Evolutionary conservation across 2,888 invertebrate genomes (phyloP).

Genomic region (Hydraecia micacea): DNA sequence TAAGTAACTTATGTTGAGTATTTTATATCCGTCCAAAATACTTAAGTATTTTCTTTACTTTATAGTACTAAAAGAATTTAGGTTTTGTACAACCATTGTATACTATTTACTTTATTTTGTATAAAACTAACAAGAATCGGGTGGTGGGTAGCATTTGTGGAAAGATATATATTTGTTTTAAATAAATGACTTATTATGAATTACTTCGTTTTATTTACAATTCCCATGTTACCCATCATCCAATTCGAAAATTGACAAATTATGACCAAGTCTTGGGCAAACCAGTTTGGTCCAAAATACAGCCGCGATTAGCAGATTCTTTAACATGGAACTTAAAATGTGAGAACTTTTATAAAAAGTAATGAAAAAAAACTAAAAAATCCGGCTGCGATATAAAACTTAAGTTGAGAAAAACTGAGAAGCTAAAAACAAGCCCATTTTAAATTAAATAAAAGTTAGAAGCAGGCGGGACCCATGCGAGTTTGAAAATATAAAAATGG

Average conservation of each 20-base stretch:
- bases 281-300: neutral
- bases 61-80: constrained; percentile 39
- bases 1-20: constrained; percentile 11
- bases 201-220: constrained; percentile 80
- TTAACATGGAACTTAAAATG: neutral
- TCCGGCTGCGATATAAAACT: no score
- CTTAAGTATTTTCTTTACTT: constrained; percentile 36
- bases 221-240: constrained; percentile 83
- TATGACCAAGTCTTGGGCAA: neutral
- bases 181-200: constrained; percentile 75
- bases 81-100: constrained; percentile 37
- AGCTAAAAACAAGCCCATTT: no score
- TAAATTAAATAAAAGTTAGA: no score
- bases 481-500: no score
- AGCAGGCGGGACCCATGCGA: no score
- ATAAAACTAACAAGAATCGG: constrained; percentile 71
- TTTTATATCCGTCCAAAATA: constrained; percentile 30
- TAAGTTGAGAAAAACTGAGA: no score
- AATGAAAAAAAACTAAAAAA: no score
- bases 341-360: neutral
- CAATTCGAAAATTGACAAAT: constrained; percentile 60
- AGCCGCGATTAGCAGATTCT: neutral
- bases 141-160: constrained; percentile 85
- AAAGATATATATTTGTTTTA: constrained; percentile 70
- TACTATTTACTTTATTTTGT: constrained; percentile 50